phyloP scores from a whole-genome alignment of 2,113 vertebrate genomes.

The Nansenia antarctica region DNA sequence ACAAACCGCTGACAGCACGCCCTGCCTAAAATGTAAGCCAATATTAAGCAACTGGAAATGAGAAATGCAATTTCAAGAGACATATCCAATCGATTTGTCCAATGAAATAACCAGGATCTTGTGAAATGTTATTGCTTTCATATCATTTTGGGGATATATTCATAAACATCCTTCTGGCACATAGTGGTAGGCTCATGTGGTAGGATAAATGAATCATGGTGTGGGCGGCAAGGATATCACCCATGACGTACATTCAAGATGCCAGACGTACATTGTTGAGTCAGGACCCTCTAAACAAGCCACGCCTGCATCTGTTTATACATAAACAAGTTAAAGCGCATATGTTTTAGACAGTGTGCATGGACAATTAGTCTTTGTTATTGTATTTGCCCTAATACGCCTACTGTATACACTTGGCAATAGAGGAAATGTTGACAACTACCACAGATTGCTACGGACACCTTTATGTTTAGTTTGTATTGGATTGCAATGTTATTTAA shows the following conservation, averaged over 20 bases:
- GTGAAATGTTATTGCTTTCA: conserved; percentile 63
- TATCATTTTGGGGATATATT: conserved; percentile 56
- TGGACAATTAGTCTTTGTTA: background rate
- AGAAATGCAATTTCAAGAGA: conserved; percentile 55
- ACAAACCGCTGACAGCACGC: conserved; percentile 7
- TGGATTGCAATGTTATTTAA: background rate
- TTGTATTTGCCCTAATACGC: background rate
- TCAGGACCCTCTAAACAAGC: conserved; percentile 36
- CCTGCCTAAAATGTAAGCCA: conserved; percentile 29
- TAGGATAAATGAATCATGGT: conserved; percentile 53
- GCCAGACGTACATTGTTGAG: conserved; percentile 43
- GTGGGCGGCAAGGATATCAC: conserved; percentile 30
- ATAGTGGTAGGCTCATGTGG: conserved; percentile 54
- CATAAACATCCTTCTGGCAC: conserved; percentile 49
- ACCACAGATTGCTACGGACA: background rate
- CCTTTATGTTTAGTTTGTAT: background rate
- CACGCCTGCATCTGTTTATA: conserved; percentile 42
- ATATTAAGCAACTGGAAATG: conserved; percentile 47
- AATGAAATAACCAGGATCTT: conserved; percentile 45
- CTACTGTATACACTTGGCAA: no score
- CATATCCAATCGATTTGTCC: conserved; percentile 48
- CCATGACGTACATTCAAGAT: conserved; percentile 31
- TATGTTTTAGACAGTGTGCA: background rate
- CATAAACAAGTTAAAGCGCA: conserved; percentile 27
- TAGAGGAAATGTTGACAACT: no score